phyloP scores from a whole-genome alignment of 2,113 vertebrate genomes.

The Speoplatyrhinus poulsoni region DNA sequence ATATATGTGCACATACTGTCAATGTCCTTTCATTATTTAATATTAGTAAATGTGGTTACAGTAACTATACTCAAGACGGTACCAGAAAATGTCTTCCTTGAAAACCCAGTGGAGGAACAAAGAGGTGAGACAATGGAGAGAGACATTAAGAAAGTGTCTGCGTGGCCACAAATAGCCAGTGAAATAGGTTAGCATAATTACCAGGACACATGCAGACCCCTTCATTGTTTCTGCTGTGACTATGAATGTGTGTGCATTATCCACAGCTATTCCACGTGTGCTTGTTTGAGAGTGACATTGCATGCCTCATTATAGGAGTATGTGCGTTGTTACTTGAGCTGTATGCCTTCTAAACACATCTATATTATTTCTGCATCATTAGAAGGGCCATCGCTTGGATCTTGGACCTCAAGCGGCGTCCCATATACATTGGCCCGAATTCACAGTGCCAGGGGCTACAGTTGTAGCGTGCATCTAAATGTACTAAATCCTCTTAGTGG shows the following conservation, averaged over 20 bases:
- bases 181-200: slow-evolving; percentile 39
- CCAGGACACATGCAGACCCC: slow-evolving; percentile 21
- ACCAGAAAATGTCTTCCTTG: slow-evolving; percentile 67
- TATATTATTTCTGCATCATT: slow-evolving; percentile 9
- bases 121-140: slow-evolving; percentile 58
- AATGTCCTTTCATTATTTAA: neutral
- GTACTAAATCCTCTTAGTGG: slow-evolving; percentile 32
- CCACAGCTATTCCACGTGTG: neutral
- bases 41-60: neutral
- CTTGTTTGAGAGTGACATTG: neutral
- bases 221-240: slow-evolving; percentile 16
- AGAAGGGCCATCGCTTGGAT: slow-evolving; percentile 5
- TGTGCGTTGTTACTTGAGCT: slow-evolving; percentile 20
- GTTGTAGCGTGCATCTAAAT: slow-evolving; percentile 24
- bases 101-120: slow-evolving; percentile 43
- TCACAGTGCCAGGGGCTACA: slow-evolving; percentile 36
- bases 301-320: slow-evolving; percentile 9
- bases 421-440: slow-evolving; percentile 21
- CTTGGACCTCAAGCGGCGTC: neutral
- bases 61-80: slow-evolving; percentile 17
- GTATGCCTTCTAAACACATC: slow-evolving; percentile 35
- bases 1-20: neutral
- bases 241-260: neutral
- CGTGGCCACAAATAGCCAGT: slow-evolving; percentile 39
- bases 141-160: slow-evolving; percentile 47